Evolutionary conservation across 2,888 invertebrate species (phyloP).

Genomic region (Thumatha senex): DNA sequence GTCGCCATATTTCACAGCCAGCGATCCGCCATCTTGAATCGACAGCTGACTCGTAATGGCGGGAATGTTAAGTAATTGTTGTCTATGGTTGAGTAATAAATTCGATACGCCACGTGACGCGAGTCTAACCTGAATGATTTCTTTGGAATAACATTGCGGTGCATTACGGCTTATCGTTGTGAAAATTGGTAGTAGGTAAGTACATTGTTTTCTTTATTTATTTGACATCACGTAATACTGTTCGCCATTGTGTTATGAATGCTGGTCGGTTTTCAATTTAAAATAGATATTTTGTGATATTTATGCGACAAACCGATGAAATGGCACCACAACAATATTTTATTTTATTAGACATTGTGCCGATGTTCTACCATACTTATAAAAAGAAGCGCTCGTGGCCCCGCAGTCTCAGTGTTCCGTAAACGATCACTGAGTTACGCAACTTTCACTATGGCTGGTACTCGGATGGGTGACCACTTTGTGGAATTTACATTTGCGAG

Average conservation of each 20-base stretch:
- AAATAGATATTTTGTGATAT: not conserved
- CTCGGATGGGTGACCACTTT: too few relatives aligned
- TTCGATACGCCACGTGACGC: conserved; percentile 50
- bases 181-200: conserved; percentile 9
- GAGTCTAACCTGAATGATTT: conserved; percentile 38
- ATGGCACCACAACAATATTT: not conserved
- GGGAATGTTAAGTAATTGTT: conserved; percentile 58
- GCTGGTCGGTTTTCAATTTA: not conserved
- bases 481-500: too few relatives aligned
- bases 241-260: not conserved
- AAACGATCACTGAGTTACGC: too few relatives aligned
- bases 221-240: not conserved
- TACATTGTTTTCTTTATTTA: not conserved
- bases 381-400: too few relatives aligned
- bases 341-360: too few relatives aligned
- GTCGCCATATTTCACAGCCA: conserved; percentile 51
- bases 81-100: conserved; percentile 61
- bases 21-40: conserved; percentile 53
- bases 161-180: conserved; percentile 34
- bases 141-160: conserved; percentile 28
- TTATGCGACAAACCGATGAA: not conserved
- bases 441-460: too few relatives aligned
- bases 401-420: too few relatives aligned
- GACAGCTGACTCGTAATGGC: conserved; percentile 60
- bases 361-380: too few relatives aligned